Percentiles rank a stretch among this genome's conserved stretches.
Evolutionary conservation across 2,113 vertebrate species (phyloP).

Genomic region (Vulpes vulpes): DNA sequence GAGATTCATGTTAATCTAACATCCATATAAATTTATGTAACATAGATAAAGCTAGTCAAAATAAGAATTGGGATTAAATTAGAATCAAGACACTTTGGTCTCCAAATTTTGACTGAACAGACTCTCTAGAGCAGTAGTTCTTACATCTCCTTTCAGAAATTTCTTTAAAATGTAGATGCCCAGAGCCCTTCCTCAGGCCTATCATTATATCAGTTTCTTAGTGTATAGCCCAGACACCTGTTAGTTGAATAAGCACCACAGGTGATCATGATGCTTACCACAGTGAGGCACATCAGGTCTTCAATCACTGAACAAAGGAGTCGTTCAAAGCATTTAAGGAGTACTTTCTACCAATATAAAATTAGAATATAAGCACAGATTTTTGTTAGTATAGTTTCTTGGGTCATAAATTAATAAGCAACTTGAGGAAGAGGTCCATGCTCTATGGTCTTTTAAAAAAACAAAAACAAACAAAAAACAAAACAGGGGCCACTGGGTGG

Average conservation of each 20-base stretch:
- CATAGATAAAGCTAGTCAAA: not conserved
- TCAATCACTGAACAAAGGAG: not conserved
- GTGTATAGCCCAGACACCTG: not conserved
- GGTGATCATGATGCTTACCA: not conserved
- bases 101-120: conserved; percentile 41
- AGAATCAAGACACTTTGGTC: not conserved
- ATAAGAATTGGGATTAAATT: not conserved
- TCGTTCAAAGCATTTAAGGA: not conserved
- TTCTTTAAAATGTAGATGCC: conserved; percentile 17
- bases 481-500: not conserved
- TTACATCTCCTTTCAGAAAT: conserved; percentile 25
- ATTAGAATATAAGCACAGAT: not conserved
- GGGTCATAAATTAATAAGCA: not conserved
- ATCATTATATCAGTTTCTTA: not conserved
- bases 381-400: not conserved
- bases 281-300: not conserved
- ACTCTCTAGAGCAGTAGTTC: not conserved
- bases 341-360: not conserved
- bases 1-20: not conserved
- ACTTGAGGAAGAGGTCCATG: not conserved
- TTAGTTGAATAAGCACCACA: not conserved
- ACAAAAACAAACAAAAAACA: not conserved
- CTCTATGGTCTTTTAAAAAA: not conserved
- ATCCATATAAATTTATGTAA: not conserved
- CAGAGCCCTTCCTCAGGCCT: not conserved